Base-by-base conservation (phyloP, 2,797 vertebrate species). In the Bradypus variegatus region DNA sequence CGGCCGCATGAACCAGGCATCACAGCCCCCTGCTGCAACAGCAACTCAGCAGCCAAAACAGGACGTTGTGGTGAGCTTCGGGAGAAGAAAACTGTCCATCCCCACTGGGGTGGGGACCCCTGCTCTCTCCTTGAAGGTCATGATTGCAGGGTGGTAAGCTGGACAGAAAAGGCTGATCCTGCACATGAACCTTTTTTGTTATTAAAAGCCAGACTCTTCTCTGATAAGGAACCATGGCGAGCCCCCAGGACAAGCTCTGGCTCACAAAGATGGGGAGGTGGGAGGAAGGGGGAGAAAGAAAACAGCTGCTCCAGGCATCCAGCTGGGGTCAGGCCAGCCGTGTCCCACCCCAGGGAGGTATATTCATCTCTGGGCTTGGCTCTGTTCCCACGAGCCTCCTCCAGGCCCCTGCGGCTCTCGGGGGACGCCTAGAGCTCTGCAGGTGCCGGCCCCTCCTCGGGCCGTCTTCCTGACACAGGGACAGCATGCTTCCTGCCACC, bases 311-410 rank as follows among this genome's bases (percentile, higher is more conserved):
- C 67, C 8, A 58, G 64, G 31, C n/a, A 58, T 33, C 23, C 62
- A 36, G 50, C 62, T 48, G 9, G 60, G 45, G 41, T 38, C 55
- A 19, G 6, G 27, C 5, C 4, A 21, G 85, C 79, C 4, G 70
- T 6, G n/a, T n/a, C 14, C 15, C 0, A 3, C 19, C 69, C 73
- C 29, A 0, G 29, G 65, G 21, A 38, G n/a, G 58, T 2, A 2
- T 48, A 31, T 15, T 8, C 0, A 21, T 31, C 50, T n/a, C 67
- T 41, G 4, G 3, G 31, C 33, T 16, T 1, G 29, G 60, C 70
- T 84, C 53, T 0, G 19, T 19, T 29, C 33, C 50, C 11, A 2
- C 18, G 1, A 45, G 60, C 70, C 65, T 48, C 72, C 19, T 65
- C 36, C 4, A 31, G 83, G 41, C 13, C n/a, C 58, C 14, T 50